Evolutionary conservation across 2,888 invertebrate genomes (phyloP).

Genomic region (Drosophila parthenogenetica): DNA sequence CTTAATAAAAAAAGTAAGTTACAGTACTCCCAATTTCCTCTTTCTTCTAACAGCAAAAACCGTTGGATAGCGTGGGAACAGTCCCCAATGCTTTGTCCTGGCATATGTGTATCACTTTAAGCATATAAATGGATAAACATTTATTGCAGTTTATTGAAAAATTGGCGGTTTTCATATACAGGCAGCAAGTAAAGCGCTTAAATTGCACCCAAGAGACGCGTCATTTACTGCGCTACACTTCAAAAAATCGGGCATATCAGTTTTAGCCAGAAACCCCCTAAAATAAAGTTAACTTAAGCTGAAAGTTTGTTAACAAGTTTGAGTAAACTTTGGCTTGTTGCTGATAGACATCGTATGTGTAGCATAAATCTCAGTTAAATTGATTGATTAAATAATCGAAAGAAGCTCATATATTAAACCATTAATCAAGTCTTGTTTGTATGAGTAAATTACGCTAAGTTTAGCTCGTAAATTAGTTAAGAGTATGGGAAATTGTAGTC

Average conservation of each 20-base stretch:
- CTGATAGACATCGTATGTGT: not conserved
- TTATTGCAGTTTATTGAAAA: constrained; percentile 81
- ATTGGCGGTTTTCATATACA: constrained; percentile 72
- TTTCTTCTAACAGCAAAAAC: not conserved
- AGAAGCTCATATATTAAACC: constrained; percentile 39
- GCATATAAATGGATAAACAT: constrained; percentile 79
- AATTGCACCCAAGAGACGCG: constrained; percentile 68
- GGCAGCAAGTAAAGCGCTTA: constrained; percentile 57
- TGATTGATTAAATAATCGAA: constrained; percentile 34
- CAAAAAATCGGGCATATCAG: constrained; percentile 6
- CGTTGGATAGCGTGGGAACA: not conserved
- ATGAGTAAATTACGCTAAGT: not conserved
- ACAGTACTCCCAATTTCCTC: not conserved
- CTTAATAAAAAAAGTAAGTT: not conserved
- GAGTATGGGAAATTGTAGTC: constrained; percentile 12
- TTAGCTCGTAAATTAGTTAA: not conserved
- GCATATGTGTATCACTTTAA: constrained; percentile 53
- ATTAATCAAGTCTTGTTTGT: constrained; percentile 33
- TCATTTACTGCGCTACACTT: constrained; percentile 49
- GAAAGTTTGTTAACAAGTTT: not conserved
- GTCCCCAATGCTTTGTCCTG: not conserved
- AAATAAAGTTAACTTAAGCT: not conserved
- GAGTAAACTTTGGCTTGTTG: not conserved
- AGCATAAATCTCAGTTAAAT: constrained; percentile 20
- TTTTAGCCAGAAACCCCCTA: not conserved